A percentile compares a stretch with the other conserved stretches of the same genome.
phyloP scores from a whole-genome alignment of 2,888 invertebrate species.

The Apamea monoglypha region DNA sequence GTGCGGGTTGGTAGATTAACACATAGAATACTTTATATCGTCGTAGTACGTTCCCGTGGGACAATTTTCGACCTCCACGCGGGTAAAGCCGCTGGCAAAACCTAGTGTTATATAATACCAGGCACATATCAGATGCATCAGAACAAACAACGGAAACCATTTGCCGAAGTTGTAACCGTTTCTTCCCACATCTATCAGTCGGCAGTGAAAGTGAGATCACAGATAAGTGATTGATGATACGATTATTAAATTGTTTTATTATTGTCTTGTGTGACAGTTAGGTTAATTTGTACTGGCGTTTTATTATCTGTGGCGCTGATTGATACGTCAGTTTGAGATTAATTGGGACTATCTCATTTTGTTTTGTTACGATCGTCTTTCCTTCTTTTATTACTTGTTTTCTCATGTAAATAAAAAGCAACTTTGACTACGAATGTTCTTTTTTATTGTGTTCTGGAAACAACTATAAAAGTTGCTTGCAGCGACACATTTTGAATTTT shows the following conservation, averaged over 20 bases:
- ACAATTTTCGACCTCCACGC: background rate
- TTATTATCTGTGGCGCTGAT: slow-evolving; percentile 45
- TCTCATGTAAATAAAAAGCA: slow-evolving; percentile 1
- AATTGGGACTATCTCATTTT: slow-evolving; percentile 11
- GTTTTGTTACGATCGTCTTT: slow-evolving; percentile 2
- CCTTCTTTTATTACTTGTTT: slow-evolving; percentile 9
- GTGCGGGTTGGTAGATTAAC: too few relatives aligned
- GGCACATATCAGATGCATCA: slow-evolving; percentile 20
- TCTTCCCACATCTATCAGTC: slow-evolving; percentile 53
- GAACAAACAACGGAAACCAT: slow-evolving; percentile 58
- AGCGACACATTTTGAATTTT: slow-evolving; percentile 30
- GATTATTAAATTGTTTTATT: slow-evolving; percentile 58
- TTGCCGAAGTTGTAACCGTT: slow-evolving; percentile 40
- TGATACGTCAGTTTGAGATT: slow-evolving; percentile 38
- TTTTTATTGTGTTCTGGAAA: slow-evolving; percentile 26
- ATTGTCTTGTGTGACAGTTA: slow-evolving; percentile 51
- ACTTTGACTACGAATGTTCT: slow-evolving; percentile 14
- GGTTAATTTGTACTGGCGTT: slow-evolving; percentile 46
- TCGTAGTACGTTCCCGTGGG: background rate
- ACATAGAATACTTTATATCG: too few relatives aligned
- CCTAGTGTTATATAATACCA: slow-evolving; percentile 16
- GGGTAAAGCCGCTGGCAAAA: background rate
- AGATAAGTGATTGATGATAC: slow-evolving; percentile 62
- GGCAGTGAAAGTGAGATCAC: slow-evolving; percentile 63
- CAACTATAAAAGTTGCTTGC: slow-evolving; percentile 27